Base-by-base conservation (phyloP, 2,797 vertebrate genomes). In the Pterois miles region DNA sequence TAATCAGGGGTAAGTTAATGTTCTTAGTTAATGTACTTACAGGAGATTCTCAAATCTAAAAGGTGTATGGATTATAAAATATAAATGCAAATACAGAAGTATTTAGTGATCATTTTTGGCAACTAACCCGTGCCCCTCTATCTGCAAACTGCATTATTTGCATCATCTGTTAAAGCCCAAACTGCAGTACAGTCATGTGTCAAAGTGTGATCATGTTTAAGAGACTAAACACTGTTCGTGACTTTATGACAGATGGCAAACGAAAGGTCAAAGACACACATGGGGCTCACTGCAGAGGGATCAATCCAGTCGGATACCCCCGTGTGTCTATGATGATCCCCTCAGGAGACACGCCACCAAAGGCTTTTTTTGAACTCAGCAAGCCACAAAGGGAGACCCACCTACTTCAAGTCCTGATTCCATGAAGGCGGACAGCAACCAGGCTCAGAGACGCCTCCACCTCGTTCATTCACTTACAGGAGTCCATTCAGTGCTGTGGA, bases 331-430 rank as follows among this genome's bases (percentile, higher is more conserved):
- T 75, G 88, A 78, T 80, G 80, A 81, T 74, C 82, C 75, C 85
- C 76, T 76, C 33, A 73, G 89, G 91, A 87, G 87, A 85, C 78
- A 83, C 20, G 76, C 72, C 90, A 89, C 91, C 89, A 91, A 91
- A 93, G 88, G 84, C 71, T 85, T 65, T 76, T 83, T 95, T 95
- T 96, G 92, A 96, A 94, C 93, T 87, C 94, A 60, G 94, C 91
- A 79, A 63, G 94, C 88, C 86, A 92, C 92, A 96, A 94, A 96
- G 94, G 71, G 74, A 78, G 74, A 81, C 80, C 73, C 78, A 58
- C 88, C 89, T 70, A 79, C 86, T 36, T 74, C 67, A 60, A 82
- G 85, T 63, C 60, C 88, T 74, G 84, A 81, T 86, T 76, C 84
- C 75, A 87, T 82, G 83, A 86, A 38, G 77, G 80, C 65, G 86